phyloP scores from a whole-genome alignment of 2,888 invertebrate genomes.

The Mesorhabditis spiculigera region DNA sequence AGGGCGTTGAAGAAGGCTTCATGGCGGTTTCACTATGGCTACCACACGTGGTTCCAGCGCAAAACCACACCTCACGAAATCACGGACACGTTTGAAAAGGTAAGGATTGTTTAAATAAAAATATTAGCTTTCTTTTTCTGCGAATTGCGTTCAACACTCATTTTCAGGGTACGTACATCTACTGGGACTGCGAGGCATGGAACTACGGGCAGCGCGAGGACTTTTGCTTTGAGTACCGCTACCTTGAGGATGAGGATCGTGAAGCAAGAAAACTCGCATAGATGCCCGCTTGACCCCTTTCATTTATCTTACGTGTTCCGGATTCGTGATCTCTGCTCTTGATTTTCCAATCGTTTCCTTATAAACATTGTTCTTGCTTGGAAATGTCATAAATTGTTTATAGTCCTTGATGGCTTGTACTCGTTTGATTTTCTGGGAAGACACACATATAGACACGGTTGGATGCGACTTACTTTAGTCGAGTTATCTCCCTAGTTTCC shows the following conservation, averaged over 20 bases:
- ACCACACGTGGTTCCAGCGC: not conserved
- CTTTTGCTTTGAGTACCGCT: conserved; percentile 99
- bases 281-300: no score
- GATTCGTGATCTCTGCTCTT: no score
- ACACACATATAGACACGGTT: no score
- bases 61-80: not conserved
- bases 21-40: not conserved
- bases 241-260: conserved; percentile 98
- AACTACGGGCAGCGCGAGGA: conserved; percentile 98
- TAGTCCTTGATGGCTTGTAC: no score
- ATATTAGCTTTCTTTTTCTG: not conserved
- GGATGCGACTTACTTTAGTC: no score
- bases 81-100: not conserved
- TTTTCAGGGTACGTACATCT: not conserved
- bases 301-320: no score
- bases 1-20: not conserved
- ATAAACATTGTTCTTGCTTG: no score
- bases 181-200: not conserved
- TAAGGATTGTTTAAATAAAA: not conserved
- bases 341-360: no score
- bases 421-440: no score
- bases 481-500: no score
- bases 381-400: no score
- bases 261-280: not conserved
- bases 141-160: not conserved